Evolutionary conservation across 2,888 invertebrate species (phyloP).

Genomic region (Caenorhabditis macrosperma): DNA sequence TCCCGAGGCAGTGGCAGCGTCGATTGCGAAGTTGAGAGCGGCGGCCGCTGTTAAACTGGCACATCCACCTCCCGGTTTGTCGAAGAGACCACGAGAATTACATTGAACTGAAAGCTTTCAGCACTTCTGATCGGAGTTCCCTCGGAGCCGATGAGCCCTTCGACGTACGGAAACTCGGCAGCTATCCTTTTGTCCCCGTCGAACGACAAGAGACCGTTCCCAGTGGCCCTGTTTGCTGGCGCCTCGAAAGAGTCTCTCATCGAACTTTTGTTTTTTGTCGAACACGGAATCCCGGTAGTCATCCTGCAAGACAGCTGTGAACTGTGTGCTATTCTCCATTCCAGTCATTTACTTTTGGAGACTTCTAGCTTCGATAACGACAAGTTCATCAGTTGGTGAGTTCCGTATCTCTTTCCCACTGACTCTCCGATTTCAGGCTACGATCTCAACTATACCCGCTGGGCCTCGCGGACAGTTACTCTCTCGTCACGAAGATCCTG

Average conservation of each 20-base stretch:
- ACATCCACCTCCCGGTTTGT: constrained; percentile 74
- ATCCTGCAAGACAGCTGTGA: constrained; percentile 75
- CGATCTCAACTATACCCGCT: constrained; percentile 35
- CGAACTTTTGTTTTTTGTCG: constrained; percentile 72
- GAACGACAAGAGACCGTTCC: constrained; percentile 73
- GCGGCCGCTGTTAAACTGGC: constrained; percentile 71
- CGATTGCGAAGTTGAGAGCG: constrained; percentile 60
- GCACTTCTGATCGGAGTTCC: constrained; percentile 77
- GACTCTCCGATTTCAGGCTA: constrained; percentile 18
- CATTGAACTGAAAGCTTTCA: constrained; percentile 25
- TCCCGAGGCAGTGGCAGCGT: not conserved
- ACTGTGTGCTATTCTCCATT: constrained; percentile 73
- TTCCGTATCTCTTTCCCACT: constrained; percentile 10
- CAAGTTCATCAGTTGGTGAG: constrained; percentile 69
- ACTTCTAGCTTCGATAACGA: constrained; percentile 71
- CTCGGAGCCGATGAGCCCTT: constrained; percentile 70
- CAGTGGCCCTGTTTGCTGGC: constrained; percentile 75
- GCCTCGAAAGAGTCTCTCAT: constrained; percentile 69
- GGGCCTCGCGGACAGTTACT: constrained; percentile 27
- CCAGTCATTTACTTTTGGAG: constrained; percentile 69
- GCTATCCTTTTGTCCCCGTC: constrained; percentile 67
- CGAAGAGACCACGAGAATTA: not conserved
- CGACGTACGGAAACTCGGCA: constrained; percentile 58
- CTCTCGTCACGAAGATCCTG: constrained; percentile 44
- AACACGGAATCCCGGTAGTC: constrained; percentile 76